Evolutionary conservation across 2,797 vertebrate species (phyloP), one percentile per base, ranked within the genome.

Genomic region (Mionectes olivaceus): DNA sequence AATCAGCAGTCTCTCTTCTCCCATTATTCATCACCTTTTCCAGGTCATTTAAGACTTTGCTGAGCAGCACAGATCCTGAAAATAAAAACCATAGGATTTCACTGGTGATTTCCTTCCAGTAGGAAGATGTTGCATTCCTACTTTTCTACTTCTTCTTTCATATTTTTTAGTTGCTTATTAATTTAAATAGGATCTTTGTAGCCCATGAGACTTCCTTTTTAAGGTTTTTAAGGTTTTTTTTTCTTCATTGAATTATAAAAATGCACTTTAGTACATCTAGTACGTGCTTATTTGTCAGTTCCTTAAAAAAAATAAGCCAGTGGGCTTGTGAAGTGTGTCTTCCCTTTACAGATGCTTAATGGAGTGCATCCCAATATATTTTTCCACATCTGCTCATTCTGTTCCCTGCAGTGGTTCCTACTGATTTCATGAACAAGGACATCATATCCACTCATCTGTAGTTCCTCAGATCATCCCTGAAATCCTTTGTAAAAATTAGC

Each of bases 21-120:
- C 63, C 69, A 33, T 94, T 94, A 81, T 86, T 94, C 74, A 90
- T 96, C 83, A 86, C 43, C 82, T 95, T 93, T 94, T 90, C 57
- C 85, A 82, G 93, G 88, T 94, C 83, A 88, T 94, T 91, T 83
- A 91, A 91, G 77, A 94, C 80, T 94, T 91, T 79, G 85, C 95
- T 93, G 87, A 94, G 74, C 59, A 85, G 52, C 79, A 77, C 52
- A 81, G 35, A 71, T 83, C 49, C 19, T 50, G 13, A n/a, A n/a
- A 65, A 37, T 37, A 49, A 49, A 86, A 73, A 33, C 73, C 43
- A 5, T 50, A 56, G 69, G 76, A 75, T 69, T 83, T 12, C 4
- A 1, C 37, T 65, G 50, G 69, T 83, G 53, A 78, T 91, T 63
- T 95, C 76, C 19, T 88, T 90, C 53, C 76, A 69, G 46, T 55